These are phyloP conservation scores for Palythoa heliodiscus DNA, from an alignment of 92 coral and sea anemone genomes.

Conservation along the genomic window DNA sequence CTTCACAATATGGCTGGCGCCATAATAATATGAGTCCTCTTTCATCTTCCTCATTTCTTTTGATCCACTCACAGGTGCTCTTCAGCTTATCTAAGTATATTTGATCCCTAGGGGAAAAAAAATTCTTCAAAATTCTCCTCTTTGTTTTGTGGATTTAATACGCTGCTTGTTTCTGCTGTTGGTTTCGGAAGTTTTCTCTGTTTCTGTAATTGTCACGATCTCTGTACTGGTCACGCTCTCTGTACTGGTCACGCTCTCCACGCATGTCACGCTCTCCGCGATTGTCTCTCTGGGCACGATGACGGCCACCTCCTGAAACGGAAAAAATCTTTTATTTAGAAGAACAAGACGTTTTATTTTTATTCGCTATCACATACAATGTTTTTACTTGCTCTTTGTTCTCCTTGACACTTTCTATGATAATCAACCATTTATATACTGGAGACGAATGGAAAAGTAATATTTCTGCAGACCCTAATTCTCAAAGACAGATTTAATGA, in stretches of 20 bases:
- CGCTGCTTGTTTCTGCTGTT: constrained; percentile 21
- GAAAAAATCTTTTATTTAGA: not conserved
- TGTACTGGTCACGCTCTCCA: constrained; percentile 8
- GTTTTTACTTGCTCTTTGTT: too few species aligned
- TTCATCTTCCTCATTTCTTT: not conserved
- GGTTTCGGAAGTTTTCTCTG: constrained; percentile 36
- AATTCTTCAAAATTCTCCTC: not conserved
- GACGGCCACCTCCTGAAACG: constrained; percentile 54
- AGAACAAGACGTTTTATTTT: not conserved
- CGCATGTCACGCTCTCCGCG: constrained; percentile 16
- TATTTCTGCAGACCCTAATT: too few species aligned
- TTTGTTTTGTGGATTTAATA: constrained; percentile 19
- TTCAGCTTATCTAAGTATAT: not conserved
- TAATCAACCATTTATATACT: too few species aligned
- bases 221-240: constrained; percentile 45
- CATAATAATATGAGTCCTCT: not conserved
- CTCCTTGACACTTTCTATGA: too few species aligned
- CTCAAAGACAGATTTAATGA: too few species aligned
- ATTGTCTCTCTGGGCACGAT: constrained; percentile 55
- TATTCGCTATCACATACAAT: not conserved
- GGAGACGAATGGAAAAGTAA: too few species aligned
- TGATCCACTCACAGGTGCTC: constrained; percentile 20
- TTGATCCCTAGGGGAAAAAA: not conserved
- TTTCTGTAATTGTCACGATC: constrained; percentile 47
- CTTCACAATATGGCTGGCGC: constrained; percentile 39